Evolutionary conservation across 2,797 vertebrate species (phyloP).

Genomic region (Mormyrops attenuatus): DNA sequence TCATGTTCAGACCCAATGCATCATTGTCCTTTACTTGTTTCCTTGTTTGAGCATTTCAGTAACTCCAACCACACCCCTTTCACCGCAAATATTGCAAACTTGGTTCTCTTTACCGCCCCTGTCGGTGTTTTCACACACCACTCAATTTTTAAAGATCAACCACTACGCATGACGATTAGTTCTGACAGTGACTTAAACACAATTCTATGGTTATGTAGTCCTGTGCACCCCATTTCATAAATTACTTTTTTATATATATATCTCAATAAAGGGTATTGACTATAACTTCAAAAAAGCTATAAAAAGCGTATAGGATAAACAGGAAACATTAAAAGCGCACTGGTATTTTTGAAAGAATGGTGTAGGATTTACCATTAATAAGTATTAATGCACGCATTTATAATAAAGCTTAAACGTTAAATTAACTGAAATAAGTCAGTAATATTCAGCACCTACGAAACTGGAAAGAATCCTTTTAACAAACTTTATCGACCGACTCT

Average conservation of each 20-base stretch:
- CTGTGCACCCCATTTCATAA: background rate
- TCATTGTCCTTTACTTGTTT: background rate
- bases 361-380: background rate
- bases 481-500: background rate
- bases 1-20: background rate
- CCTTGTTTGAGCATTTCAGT: too few species aligned
- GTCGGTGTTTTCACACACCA: background rate
- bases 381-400: background rate
- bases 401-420: background rate
- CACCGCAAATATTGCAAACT: background rate
- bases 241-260: background rate
- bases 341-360: background rate
- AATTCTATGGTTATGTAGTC: background rate
- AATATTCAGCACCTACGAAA: background rate
- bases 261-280: background rate
- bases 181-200: background rate
- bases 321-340: background rate
- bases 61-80: background rate
- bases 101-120: background rate
- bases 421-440: background rate
- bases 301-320: background rate
- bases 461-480: background rate
- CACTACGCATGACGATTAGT: background rate
- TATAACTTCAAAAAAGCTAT: background rate
- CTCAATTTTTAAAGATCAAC: background rate